A percentile compares a stretch with the other conserved stretches of the same genome.
These are phyloP conservation scores for Oegoconia quadripuncta DNA, from an alignment of 2,888 invertebrate genomes.

Conservation along the genomic window DNA sequence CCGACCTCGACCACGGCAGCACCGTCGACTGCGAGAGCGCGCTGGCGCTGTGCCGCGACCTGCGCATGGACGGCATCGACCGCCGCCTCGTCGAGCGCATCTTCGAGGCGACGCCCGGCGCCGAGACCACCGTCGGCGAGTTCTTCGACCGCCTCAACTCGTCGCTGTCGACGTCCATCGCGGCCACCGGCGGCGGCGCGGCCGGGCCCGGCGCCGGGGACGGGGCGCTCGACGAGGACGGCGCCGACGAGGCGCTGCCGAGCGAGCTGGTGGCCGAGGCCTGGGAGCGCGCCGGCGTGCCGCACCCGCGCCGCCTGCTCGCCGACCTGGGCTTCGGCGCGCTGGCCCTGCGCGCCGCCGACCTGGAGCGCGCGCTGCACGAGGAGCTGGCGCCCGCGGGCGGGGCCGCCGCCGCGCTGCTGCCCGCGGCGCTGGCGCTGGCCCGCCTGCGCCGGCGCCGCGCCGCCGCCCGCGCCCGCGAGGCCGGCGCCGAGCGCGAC, in stretches of 20 bases:
- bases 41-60: conserved; percentile 53
- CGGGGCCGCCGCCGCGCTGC: conserved; percentile 39
- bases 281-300: conserved; percentile 86
- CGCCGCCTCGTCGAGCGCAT: conserved; percentile 50
- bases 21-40: conserved; percentile 55
- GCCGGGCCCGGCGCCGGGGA: conserved; percentile 24
- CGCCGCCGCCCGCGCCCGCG: conserved; percentile 84
- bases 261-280: conserved; percentile 81
- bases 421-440: conserved; percentile 82
- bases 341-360: conserved; percentile 75
- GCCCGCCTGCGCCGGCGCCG: conserved; percentile 85
- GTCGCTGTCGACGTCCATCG: conserved; percentile 50
- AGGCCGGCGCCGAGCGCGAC: conserved; percentile 86
- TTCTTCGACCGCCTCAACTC: conserved; percentile 63
- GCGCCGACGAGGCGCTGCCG: conserved; percentile 32
- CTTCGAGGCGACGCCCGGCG: conserved; percentile 42
- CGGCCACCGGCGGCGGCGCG: conserved; percentile 16
- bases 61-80: conserved; percentile 61
- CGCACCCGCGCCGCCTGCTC: conserved; percentile 81
- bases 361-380: conserved; percentile 83
- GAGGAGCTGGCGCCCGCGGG: conserved; percentile 75
- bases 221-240: conserved; percentile 7
- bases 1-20: conserved; percentile 50
- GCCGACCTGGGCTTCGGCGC: conserved; percentile 83
- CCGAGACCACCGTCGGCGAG: conserved; percentile 64